These are phyloP conservation scores for Brachionus asplanchnoidis DNA, from an alignment of 1,140 invertebrate genomes.

Conservation along the genomic window DNA sequence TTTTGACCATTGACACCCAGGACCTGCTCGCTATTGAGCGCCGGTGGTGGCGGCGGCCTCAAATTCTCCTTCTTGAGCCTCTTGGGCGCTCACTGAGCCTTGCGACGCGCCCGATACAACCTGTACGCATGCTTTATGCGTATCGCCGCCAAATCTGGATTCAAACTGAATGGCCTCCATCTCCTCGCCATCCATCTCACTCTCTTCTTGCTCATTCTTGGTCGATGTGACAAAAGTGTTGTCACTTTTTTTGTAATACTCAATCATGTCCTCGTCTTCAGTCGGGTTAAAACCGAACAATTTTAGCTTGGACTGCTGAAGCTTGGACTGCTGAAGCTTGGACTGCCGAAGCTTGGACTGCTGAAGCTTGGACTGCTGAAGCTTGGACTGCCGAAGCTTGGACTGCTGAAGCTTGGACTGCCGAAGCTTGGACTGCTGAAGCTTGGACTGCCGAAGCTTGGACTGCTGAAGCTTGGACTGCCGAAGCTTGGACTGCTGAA, in stretches of 20 bases:
- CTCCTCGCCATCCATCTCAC: background rate
- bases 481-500: too few relatives aligned
- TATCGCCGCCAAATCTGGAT: background rate
- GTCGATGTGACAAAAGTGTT: constrained; percentile 16
- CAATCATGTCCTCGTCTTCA: constrained; percentile 17
- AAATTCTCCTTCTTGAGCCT: background rate
- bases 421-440: too few relatives aligned
- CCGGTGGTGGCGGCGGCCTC: background rate
- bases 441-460: too few relatives aligned
- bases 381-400: too few relatives aligned
- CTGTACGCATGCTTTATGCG: constrained; percentile 16
- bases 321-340: too few relatives aligned
- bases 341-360: too few relatives aligned
- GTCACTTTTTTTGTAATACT: background rate
- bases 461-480: too few relatives aligned
- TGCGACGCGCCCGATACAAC: background rate
- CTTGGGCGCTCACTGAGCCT: background rate
- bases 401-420: too few relatives aligned
- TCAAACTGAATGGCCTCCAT: background rate
- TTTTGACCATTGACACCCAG: background rate
- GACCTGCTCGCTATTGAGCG: background rate
- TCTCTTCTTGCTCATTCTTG: background rate
- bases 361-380: too few relatives aligned
- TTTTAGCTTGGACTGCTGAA: too few relatives aligned
- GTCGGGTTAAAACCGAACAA: constrained; percentile 32